phyloP scores from a whole-genome alignment of 2,888 invertebrate genomes.

The Liopterus haemorrhoidalis region DNA sequence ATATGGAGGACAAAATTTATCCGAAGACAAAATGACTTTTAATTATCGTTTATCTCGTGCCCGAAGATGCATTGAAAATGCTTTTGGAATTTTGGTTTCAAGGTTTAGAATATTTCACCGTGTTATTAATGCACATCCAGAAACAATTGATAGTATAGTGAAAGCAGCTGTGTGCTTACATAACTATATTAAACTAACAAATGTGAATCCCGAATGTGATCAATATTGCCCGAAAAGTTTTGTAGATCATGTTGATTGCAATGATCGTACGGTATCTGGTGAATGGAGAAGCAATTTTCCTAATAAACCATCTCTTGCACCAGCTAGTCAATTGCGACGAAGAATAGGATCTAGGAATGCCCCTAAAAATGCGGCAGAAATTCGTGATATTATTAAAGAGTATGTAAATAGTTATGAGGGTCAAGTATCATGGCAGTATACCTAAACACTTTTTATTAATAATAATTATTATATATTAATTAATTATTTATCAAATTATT shows the following conservation, averaged over 20 bases:
- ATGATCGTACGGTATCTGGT: conserved; percentile 17
- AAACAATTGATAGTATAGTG: conserved; percentile 1
- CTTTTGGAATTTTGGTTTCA: too few relatives aligned
- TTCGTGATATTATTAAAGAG: not conserved
- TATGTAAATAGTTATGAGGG: not conserved
- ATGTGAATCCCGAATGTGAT: not conserved
- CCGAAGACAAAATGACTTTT: too few relatives aligned
- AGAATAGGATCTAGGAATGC: not conserved
- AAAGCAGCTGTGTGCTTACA: not conserved
- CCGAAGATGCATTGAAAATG: too few relatives aligned
- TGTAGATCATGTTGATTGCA: not conserved
- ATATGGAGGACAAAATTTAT: too few relatives aligned
- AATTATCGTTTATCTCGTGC: too few relatives aligned
- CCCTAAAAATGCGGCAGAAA: not conserved
- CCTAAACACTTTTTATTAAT: too few relatives aligned
- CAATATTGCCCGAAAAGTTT: conserved; percentile 1
- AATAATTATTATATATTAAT: too few relatives aligned
- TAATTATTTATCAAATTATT: too few relatives aligned
- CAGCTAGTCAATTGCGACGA: too few relatives aligned
- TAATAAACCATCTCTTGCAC: conserved; percentile 2
- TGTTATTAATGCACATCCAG: conserved; percentile 6
- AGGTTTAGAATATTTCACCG: conserved; percentile 20
- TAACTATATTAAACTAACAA: not conserved
- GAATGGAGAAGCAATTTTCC: conserved; percentile 15
- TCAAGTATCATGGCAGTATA: not conserved